phyloP scores from a whole-genome alignment of 2,797 vertebrate species.

The Oreortyx pictus region DNA sequence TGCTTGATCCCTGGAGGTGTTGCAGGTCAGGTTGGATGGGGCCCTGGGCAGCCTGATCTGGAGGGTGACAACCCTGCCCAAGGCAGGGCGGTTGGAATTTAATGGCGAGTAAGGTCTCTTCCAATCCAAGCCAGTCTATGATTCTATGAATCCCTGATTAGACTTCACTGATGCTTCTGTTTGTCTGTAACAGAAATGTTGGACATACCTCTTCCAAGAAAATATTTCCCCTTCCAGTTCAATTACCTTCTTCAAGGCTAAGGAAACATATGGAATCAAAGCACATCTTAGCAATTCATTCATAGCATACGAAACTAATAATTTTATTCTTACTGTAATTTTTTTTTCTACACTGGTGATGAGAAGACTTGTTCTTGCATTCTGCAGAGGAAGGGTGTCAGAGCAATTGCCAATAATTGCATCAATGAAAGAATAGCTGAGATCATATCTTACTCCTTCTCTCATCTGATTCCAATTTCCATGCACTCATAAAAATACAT shows the following conservation, averaged over 20 bases:
- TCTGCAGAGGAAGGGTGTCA: background rate
- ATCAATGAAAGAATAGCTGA: conserved; percentile 3
- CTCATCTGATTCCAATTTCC: background rate
- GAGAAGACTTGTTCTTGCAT: background rate
- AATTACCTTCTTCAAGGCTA: background rate
- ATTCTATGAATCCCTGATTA: background rate
- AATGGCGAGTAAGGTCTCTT: background rate
- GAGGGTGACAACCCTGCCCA: background rate
- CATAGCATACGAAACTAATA: background rate
- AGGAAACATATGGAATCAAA: background rate
- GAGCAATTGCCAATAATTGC: background rate
- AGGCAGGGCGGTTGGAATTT: background rate
- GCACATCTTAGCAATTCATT: background rate
- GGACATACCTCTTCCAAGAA: background rate
- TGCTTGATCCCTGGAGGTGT: background rate
- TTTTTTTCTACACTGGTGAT: background rate
- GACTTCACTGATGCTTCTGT: rapidly evolving
- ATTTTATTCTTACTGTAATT: background rate
- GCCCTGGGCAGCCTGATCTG: background rate
- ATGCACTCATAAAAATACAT: background rate
- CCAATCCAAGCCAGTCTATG: background rate
- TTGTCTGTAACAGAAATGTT: background rate
- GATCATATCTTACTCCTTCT: background rate
- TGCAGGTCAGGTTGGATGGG: background rate
- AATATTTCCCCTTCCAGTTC: background rate